Evolutionary conservation across 64 coral and sea anemone species (phyloP).

Genomic region (Hydrozoanthus tunicans): DNA sequence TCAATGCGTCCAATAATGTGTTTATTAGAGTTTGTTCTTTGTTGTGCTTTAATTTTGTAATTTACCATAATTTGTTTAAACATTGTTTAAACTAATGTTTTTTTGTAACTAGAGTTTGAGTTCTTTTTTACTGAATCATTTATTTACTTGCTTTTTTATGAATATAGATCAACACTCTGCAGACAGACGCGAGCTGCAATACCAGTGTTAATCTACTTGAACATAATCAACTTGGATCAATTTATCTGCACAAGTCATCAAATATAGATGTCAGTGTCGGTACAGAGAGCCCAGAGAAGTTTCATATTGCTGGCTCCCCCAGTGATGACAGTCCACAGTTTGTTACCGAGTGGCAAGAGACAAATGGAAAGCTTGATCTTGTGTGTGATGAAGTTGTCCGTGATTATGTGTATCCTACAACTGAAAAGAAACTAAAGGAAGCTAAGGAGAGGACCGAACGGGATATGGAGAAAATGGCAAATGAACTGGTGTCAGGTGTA

Average conservation of each 20-base stretch:
- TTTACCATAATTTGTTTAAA: no score
- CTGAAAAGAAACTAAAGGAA: conserved; percentile 72
- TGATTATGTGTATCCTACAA: conserved; percentile 84
- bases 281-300: conserved; percentile 22
- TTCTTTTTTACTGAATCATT: neutral
- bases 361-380: conserved; percentile 50
- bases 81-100: neutral
- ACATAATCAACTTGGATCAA: conserved; percentile 67
- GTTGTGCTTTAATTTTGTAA: no score
- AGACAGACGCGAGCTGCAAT: conserved; percentile 58
- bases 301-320: conserved; percentile 21
- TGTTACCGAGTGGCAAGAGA: conserved; percentile 66
- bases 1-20: no score
- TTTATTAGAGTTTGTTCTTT: no score
- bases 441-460: conserved; percentile 69
- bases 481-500: conserved; percentile 61
- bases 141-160: neutral
- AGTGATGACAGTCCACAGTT: conserved; percentile 50
- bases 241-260: conserved; percentile 68
- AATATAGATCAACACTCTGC: conserved; percentile 72
- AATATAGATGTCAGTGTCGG: conserved; percentile 55
- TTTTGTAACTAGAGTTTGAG: neutral
- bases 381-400: conserved; percentile 85
- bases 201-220: conserved; percentile 44
- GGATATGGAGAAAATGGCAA: conserved; percentile 75